phyloP scores from a whole-genome alignment of 2,113 vertebrate genomes.

The Melanerpes aurifrons region DNA sequence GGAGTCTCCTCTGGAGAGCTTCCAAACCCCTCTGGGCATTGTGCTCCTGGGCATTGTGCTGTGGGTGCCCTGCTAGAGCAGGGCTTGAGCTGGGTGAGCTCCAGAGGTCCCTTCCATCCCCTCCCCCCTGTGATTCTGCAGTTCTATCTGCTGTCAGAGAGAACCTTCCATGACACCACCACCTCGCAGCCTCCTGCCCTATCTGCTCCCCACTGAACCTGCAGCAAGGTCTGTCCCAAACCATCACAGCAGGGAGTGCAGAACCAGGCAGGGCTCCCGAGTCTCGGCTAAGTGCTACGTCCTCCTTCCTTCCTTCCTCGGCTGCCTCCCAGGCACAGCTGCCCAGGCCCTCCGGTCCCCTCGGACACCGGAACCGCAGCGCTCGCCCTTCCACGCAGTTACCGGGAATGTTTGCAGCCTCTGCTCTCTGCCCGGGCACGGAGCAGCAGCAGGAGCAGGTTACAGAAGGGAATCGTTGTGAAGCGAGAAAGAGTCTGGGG shows the following conservation, averaged over 20 bases:
- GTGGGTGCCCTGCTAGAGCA: too few relatives aligned
- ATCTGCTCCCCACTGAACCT: neutral
- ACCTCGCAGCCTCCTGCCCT: accelerated
- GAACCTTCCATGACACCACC: neutral
- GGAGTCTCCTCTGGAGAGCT: too few relatives aligned
- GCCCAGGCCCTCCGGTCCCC: neutral
- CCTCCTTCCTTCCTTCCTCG: neutral
- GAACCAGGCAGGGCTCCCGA: neutral
- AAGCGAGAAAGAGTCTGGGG: neutral
- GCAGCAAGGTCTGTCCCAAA: neutral
- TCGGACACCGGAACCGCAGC: neutral
- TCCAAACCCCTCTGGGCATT: too few relatives aligned
- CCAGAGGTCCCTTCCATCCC: too few relatives aligned
- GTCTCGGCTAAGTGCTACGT: accelerated
- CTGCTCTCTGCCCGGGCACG: neutral
- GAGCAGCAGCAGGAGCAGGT: neutral
- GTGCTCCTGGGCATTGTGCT: too few relatives aligned
- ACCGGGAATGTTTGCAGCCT: accelerated
- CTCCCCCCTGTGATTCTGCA: too few relatives aligned
- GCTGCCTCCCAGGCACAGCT: neutral
- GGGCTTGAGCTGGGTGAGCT: too few relatives aligned
- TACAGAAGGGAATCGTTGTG: neutral
- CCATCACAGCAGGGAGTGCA: neutral
- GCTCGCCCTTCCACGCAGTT: accelerated
- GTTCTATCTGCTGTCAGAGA: too few relatives aligned